These are phyloP conservation scores for Forbesichthys papilliferus DNA, from an alignment of 2,113 vertebrate species.

Conservation along the genomic window DNA sequence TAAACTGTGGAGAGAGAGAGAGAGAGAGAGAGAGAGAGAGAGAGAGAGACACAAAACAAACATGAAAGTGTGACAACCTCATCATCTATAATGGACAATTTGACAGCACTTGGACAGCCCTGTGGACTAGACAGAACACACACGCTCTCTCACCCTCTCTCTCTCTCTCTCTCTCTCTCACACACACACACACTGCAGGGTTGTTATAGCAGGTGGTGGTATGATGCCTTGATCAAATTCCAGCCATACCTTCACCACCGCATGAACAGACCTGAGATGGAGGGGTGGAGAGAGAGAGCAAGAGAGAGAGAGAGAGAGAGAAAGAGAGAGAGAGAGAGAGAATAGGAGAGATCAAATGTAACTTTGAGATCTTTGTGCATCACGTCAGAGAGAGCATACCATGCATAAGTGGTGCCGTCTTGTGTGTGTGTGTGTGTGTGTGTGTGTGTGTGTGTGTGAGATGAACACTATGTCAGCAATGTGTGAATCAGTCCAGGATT, in stretches of 20 bases:
- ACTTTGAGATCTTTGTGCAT: slow-evolving; percentile 13
- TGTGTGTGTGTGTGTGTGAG: neutral
- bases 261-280: slow-evolving; percentile 57
- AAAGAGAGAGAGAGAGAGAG: neutral
- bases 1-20: neutral
- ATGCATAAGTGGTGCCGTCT: neutral
- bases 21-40: neutral
- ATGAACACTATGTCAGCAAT: neutral
- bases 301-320: neutral
- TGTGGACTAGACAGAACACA: neutral
- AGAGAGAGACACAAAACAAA: neutral
- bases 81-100: slow-evolving; percentile 19
- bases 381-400: no score
- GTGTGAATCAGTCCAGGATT: neutral
- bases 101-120: slow-evolving; percentile 20
- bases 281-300: neutral
- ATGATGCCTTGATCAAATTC: slow-evolving; percentile 44
- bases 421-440: neutral
- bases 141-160: neutral
- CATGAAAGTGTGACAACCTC: neutral
- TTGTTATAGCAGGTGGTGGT: slow-evolving; percentile 31
- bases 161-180: neutral
- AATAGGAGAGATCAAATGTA: neutral
- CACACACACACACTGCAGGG: slow-evolving; percentile 11
- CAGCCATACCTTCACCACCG: slow-evolving; percentile 36